These are phyloP conservation scores for Epinotia bilunana DNA, from an alignment of 2,888 invertebrate species.

Conservation along the genomic window DNA sequence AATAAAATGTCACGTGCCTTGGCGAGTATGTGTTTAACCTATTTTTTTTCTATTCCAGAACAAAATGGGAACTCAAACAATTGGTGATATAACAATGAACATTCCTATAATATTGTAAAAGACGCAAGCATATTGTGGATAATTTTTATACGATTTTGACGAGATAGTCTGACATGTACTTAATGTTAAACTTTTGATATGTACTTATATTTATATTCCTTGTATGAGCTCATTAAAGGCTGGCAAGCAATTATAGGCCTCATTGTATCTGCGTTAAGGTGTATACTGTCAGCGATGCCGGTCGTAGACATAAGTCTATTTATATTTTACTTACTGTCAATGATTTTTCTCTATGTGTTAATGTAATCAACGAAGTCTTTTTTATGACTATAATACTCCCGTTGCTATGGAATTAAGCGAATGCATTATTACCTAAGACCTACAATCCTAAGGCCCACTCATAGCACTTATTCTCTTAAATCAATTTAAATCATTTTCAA, in stretches of 20 bases:
- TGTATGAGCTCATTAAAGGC: conserved; percentile 10
- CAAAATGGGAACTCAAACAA: neutral
- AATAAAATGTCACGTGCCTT: no score
- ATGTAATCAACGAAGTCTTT: no score
- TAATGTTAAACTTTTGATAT: conserved; percentile 16
- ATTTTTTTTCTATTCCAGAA: conserved; percentile 3
- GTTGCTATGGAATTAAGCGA: neutral
- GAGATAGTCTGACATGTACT: conserved; percentile 20
- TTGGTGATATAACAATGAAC: conserved; percentile 13
- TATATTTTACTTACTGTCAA: neutral
- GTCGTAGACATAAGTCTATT: neutral
- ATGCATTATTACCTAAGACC: no score
- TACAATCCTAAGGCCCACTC: no score
- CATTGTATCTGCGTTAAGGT: conserved; percentile 8
- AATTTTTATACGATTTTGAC: conserved; percentile 25
- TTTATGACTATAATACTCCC: no score
- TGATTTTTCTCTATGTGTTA: neutral
- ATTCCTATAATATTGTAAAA: conserved; percentile 17
- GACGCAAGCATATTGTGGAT: conserved; percentile 21
- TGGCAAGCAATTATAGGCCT: neutral
- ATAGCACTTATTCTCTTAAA: no score
- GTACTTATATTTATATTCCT: neutral
- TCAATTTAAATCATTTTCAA: no score
- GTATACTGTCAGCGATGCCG: neutral
- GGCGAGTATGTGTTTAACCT: no score